Evolutionary conservation across 2,888 invertebrate species (phyloP).

Genomic region (Hyles lineata): DNA sequence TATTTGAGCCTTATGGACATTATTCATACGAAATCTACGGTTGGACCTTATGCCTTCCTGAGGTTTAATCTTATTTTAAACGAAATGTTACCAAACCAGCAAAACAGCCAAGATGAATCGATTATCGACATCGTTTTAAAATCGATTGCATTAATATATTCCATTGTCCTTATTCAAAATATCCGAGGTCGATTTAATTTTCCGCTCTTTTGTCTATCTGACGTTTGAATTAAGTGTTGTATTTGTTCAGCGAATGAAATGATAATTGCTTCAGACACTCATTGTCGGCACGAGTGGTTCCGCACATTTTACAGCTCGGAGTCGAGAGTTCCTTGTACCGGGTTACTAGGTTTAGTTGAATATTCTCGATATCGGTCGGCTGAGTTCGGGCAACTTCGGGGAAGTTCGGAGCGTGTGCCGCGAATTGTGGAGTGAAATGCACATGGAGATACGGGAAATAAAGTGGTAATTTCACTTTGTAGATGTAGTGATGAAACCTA

Average conservation of each 20-base stretch:
- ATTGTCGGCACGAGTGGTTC: slow-evolving; percentile 9
- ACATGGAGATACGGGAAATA: neutral
- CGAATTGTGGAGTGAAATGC: neutral
- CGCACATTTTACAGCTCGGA: slow-evolving; percentile 4
- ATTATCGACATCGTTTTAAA: too few species aligned
- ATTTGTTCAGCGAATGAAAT: neutral
- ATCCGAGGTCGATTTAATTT: neutral
- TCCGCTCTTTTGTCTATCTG: slow-evolving; percentile 3
- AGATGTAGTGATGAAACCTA: too few species aligned
- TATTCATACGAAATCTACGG: too few species aligned
- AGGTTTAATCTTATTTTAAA: too few species aligned
- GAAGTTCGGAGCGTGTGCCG: neutral
- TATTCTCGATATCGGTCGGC: neutral
- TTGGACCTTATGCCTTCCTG: too few species aligned
- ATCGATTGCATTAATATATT: too few species aligned
- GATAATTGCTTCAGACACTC: slow-evolving; percentile 13
- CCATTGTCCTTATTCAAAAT: neutral
- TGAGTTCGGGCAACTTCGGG: neutral
- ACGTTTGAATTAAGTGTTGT: neutral
- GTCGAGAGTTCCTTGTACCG: slow-evolving; percentile 2
- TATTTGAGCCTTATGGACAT: too few species aligned
- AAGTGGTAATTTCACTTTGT: neutral
- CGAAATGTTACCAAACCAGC: too few species aligned
- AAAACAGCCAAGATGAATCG: too few species aligned
- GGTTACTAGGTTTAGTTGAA: neutral